Evolutionary conservation across 2,888 invertebrate species (phyloP), one percentile per base, ranked within the genome.

Genomic region (Octodonta nipae): DNA sequence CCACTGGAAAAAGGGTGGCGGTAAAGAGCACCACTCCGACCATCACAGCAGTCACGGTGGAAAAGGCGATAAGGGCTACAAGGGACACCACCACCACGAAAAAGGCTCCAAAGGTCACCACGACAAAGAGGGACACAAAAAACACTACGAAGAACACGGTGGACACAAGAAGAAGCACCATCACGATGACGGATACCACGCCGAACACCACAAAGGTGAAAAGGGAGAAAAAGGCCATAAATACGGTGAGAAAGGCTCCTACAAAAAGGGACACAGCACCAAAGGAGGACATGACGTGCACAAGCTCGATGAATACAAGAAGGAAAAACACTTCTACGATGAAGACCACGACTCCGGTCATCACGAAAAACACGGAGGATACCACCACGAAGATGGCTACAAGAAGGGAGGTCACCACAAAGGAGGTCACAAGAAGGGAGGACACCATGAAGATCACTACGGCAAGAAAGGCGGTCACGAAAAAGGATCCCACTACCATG

Each of bases 261-360:
- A 78, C 58, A 80, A 81, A 41, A 86, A 86, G 53, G 86, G 86
- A 0, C 85, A 86, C 61, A 78, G 78, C 40, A 86, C 84, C 44
- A 82, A 86, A 58, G 50, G 87, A 35, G 81, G 83, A 44, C 86
- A 87, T 55, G 79, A 84, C 56, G 70, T 85, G 5, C 83, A 87
- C 61, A 86, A 87, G 53, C 61, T 81, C 38, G 83, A 87, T 58
- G 86, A 86, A 60, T 83, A 74, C 61, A 82, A 84, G 56, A 86
- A 86, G 58, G 79, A 85, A 51, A 85, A 86, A 54, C 77, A 83
- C 52, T 85, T 82, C 73, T 84, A 77, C 58, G 85, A 86, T 47
- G 85, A 85, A 60, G 78, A 83, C 49, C 83, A 85, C 46, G 82
- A 82, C 50, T 75, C 76, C 26, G 84, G 78, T 0, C 80, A 80